phyloP scores from a whole-genome alignment of 2,888 invertebrate genomes.

The Heliconius hortense region DNA sequence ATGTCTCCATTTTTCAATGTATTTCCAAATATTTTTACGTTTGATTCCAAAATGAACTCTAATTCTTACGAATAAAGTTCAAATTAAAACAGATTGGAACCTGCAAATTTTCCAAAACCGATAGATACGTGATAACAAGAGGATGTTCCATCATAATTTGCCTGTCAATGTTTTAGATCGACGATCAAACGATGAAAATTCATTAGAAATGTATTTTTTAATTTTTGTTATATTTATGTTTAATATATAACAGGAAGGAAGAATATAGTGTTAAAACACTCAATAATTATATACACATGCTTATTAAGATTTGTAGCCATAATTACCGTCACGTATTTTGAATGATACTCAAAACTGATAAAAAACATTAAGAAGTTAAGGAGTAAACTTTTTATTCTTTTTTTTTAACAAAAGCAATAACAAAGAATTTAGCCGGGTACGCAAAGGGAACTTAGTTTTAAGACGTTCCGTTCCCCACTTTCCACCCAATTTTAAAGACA shows the following conservation, averaged over 20 bases:
- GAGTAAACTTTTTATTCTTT: no score
- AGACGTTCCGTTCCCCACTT: neutral
- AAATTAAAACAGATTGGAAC: neutral
- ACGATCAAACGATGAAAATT: slow-evolving; percentile 16
- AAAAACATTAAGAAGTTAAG: no score
- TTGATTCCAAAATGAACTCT: slow-evolving; percentile 6
- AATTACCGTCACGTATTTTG: no score
- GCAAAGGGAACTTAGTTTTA: neutral
- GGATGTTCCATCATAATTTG: slow-evolving; percentile 62
- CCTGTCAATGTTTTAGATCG: slow-evolving; percentile 50
- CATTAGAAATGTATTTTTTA: neutral
- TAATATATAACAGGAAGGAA: neutral
- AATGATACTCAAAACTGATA: no score
- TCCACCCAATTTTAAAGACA: neutral
- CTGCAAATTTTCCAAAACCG: slow-evolving; percentile 26
- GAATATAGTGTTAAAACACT: neutral
- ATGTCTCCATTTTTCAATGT: slow-evolving; percentile 20
- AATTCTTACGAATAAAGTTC: neutral
- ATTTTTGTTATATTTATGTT: neutral
- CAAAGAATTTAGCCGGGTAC: neutral
- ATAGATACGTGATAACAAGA: slow-evolving; percentile 47
- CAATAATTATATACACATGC: no score
- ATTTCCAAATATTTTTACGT: neutral
- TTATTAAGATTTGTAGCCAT: neutral
- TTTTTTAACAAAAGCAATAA: no score